Percentiles rank a stretch among this genome's conserved stretches.
Conservation (phyloP, 2,888 invertebrate genomes). For the Silvanus unidentatus region DNA sequence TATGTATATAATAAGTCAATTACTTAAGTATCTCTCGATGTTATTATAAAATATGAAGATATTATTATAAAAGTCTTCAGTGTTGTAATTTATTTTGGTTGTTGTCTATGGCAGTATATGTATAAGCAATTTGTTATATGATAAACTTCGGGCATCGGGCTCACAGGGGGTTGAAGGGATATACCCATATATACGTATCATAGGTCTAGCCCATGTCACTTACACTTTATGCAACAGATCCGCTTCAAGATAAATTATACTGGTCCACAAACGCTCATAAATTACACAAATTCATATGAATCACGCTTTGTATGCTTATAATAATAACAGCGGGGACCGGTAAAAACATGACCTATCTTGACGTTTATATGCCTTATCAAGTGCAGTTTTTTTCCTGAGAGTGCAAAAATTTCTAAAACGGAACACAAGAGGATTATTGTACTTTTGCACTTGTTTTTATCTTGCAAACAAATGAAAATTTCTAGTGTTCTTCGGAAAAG, state of each 20-base stretch:
- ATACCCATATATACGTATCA: neutral
- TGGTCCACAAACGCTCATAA: conserved; percentile 17
- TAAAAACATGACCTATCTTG: conserved; percentile 11
- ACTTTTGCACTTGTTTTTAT: too few species aligned
- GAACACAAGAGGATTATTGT: too few species aligned
- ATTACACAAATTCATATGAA: conserved; percentile 19
- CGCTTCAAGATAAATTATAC: conserved; percentile 20
- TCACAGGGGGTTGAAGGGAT: too few species aligned
- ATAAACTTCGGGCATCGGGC: neutral
- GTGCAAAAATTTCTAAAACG: too few species aligned
- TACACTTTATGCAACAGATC: conserved; percentile 24
- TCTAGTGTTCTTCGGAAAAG: too few species aligned
- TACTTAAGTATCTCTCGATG: too few species aligned
- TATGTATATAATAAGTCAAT: too few species aligned
- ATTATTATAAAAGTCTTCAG: too few species aligned
- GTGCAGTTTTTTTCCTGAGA: too few species aligned
- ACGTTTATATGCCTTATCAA: conserved; percentile 11
- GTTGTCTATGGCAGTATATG: neutral
- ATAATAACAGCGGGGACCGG: conserved; percentile 15
- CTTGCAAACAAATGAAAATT: too few species aligned
- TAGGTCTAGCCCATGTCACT: conserved; percentile 15
- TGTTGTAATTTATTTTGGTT: too few species aligned
- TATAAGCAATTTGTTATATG: conserved; percentile 4
- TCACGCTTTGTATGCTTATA: conserved; percentile 16
- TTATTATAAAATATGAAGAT: too few species aligned